A percentile compares a stretch with the other conserved stretches of the same genome.
phyloP scores from a whole-genome alignment of 2,797 vertebrate species.

The Hippopotamyrus pictus region DNA sequence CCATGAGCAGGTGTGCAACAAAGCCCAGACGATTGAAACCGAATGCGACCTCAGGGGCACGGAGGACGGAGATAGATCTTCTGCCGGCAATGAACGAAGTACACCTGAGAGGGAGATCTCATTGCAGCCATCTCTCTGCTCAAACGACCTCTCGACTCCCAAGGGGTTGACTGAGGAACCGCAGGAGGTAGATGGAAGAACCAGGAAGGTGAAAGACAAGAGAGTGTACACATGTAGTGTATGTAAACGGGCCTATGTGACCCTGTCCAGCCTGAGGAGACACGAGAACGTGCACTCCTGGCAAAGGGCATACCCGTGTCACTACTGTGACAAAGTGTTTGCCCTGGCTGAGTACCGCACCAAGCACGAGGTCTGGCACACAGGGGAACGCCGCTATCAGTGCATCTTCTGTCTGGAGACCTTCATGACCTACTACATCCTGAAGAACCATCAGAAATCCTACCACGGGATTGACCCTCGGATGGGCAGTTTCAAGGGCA shows the following conservation, averaged over 20 bases:
- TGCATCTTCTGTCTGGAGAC: constrained; percentile 98
- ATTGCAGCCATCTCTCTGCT: constrained; percentile 53
- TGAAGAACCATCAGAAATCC: constrained; percentile 97
- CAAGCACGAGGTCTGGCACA: constrained; percentile 97
- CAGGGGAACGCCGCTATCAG: constrained; percentile 92
- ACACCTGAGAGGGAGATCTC: constrained; percentile 34
- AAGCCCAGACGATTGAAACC: constrained; percentile 48
- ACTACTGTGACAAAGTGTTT: constrained; percentile 97
- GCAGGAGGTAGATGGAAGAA: constrained; percentile 61
- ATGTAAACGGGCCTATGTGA: constrained; percentile 91
- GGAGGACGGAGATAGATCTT: constrained; percentile 42
- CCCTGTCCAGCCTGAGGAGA: constrained; percentile 87
- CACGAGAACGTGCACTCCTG: constrained; percentile 97
- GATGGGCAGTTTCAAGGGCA: constrained; percentile 83
- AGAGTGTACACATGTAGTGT: constrained; percentile 83
- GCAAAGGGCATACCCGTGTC: constrained; percentile 94
- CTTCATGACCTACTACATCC: constrained; percentile 97
- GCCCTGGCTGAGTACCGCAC: constrained; percentile 95
- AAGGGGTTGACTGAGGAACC: constrained; percentile 48
- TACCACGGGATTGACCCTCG: constrained; percentile 93
- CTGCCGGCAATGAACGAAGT: constrained; percentile 37
- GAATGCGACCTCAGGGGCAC: constrained; percentile 51
- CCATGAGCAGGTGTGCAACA: constrained; percentile 79
- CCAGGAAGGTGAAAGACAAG: constrained; percentile 69
- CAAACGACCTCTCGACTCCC: constrained; percentile 38